Percentiles rank a stretch among this genome's conserved stretches.
Evolutionary conservation across 35 echinoderm and acorn worm genomes (phyloP).

Genomic region (Holothuria glaberrima): DNA sequence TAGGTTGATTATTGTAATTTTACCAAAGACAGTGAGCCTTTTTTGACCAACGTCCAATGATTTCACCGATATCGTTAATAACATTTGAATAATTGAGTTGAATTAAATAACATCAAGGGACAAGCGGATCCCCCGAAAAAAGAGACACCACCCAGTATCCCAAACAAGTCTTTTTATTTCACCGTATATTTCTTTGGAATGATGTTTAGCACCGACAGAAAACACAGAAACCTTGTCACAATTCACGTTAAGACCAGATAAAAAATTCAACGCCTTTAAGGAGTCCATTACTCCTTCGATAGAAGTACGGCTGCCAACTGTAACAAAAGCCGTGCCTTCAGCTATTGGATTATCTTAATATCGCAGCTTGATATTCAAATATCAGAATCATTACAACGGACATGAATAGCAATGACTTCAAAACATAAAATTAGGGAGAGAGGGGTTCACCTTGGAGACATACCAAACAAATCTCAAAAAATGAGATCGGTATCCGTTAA

Average conservation of each 20-base stretch:
- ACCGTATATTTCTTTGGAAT: background rate
- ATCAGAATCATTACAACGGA: too few species aligned
- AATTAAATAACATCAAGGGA: slow-evolving; percentile 16
- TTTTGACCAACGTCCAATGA: too few species aligned
- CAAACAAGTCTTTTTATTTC: background rate
- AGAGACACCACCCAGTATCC: background rate
- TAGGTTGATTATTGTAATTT: too few species aligned
- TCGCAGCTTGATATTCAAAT: too few species aligned
- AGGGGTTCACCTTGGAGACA: background rate
- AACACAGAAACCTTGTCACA: background rate
- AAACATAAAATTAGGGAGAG: slow-evolving; percentile 3
- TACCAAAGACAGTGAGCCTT: too few species aligned
- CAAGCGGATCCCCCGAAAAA: background rate
- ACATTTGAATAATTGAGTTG: too few species aligned
- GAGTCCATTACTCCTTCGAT: too few species aligned
- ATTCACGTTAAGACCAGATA: background rate
- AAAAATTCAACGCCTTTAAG: too few species aligned
- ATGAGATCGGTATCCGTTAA: background rate
- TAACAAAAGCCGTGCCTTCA: too few species aligned
- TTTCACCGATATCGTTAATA: too few species aligned
- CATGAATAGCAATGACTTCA: background rate
- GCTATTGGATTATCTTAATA: background rate
- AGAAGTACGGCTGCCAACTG: too few species aligned
- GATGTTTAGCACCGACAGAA: background rate
- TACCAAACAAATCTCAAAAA: background rate